phyloP scores from a whole-genome alignment of 1,140 invertebrate species.

The Akabosia matsudoensis region DNA sequence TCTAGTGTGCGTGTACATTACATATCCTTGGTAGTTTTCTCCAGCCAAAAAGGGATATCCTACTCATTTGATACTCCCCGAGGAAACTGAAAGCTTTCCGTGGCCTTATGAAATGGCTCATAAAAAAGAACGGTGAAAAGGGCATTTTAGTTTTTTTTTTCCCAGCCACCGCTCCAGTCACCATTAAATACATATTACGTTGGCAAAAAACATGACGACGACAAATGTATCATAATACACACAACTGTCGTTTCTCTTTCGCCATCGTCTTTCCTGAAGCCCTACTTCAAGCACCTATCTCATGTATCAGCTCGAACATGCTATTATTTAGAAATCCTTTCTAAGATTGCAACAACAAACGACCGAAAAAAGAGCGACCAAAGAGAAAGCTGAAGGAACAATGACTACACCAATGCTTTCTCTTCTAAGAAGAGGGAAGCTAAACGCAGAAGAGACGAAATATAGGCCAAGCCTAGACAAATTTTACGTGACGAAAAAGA shows the following conservation, averaged over 20 bases:
- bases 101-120: constrained; percentile 20
- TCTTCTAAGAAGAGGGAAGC: background rate
- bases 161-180: background rate
- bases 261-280: background rate
- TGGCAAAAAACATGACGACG: background rate
- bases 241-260: background rate
- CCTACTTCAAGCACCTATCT: background rate
- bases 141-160: background rate
- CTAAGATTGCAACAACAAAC: too few species aligned
- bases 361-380: background rate
- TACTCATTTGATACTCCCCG: constrained; percentile 19
- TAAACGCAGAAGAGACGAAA: background rate
- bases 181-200: constrained; percentile 2
- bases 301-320: too few species aligned
- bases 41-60: too few species aligned
- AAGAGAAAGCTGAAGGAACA: background rate
- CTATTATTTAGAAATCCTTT: too few species aligned
- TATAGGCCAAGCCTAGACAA: background rate
- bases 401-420: background rate
- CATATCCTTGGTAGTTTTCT: background rate
- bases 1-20: background rate
- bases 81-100: constrained; percentile 23
- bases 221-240: background rate
- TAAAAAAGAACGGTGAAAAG: background rate
- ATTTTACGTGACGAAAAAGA: constrained; percentile 11